Evolutionary conservation across 2,113 vertebrate species (phyloP).

Genomic region (Narcine bancroftii): DNA sequence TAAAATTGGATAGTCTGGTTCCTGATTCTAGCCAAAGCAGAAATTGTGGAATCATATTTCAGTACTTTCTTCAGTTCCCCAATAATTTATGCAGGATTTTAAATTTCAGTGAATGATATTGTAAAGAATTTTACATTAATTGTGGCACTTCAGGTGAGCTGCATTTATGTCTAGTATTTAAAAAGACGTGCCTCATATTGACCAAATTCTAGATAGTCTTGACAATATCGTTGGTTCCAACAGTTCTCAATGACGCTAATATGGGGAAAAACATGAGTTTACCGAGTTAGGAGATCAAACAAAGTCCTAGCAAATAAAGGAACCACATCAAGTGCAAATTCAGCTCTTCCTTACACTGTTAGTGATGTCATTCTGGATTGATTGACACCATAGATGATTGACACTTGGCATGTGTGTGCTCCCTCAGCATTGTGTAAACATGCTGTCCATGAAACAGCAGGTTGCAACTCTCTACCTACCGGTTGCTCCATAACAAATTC

Average conservation of each 20-base stretch:
- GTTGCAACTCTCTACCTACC: not conserved
- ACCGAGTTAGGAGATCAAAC: no score
- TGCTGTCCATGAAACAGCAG: conserved; percentile 1
- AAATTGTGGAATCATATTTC: not conserved
- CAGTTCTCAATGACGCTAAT: no score
- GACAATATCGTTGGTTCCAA: not conserved
- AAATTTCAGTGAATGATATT: not conserved
- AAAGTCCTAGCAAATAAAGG: no score
- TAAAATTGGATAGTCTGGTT: not conserved
- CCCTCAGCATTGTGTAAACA: not conserved
- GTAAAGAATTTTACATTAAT: not conserved
- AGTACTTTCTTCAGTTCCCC: not conserved
- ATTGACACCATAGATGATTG: not conserved
- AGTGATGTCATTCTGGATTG: not conserved
- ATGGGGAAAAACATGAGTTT: no score
- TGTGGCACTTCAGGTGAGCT: not conserved
- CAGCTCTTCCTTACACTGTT: not conserved
- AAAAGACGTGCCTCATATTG: no score
- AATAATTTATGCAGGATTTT: not conserved
- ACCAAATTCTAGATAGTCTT: not conserved
- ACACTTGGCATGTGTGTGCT: not conserved
- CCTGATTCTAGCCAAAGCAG: not conserved
- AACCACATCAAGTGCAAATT: no score
- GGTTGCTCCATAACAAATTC: not conserved
- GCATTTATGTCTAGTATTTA: not conserved